Percentiles rank a stretch among this genome's conserved stretches.
Evolutionary conservation across 2,888 invertebrate genomes (phyloP).

Genomic region (Patella caerulea): DNA sequence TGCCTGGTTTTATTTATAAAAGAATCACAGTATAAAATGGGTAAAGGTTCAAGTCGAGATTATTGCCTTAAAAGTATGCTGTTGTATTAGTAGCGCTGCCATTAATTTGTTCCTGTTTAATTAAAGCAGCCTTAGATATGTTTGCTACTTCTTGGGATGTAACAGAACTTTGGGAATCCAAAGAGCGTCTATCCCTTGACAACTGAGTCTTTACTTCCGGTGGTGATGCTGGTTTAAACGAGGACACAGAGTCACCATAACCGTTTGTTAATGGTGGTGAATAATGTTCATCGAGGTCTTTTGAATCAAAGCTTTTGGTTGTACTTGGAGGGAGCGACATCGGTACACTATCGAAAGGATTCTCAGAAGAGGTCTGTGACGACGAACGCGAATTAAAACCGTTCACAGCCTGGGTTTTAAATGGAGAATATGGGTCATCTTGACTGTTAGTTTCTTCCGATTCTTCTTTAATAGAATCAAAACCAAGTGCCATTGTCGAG

Average conservation of each 20-base stretch:
- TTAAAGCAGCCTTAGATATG: neutral
- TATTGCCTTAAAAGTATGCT: too few species aligned
- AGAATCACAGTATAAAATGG: too few species aligned
- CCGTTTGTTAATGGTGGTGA: neutral
- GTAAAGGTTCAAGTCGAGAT: too few species aligned
- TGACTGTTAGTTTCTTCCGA: slow-evolving; percentile 39
- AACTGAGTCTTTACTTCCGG: too few species aligned
- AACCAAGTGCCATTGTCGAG: slow-evolving; percentile 43
- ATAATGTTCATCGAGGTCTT: neutral
- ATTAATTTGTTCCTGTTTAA: neutral
- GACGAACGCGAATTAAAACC: neutral
- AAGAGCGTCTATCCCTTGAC: neutral
- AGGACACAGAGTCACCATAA: neutral
- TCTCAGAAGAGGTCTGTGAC: neutral
- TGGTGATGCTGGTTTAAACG: neutral
- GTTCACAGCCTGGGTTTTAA: neutral
- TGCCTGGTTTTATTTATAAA: too few species aligned
- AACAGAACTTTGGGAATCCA: neutral
- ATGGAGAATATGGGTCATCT: neutral
- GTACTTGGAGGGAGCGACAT: neutral
- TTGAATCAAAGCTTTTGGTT: neutral
- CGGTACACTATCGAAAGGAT: neutral
- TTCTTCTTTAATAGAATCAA: slow-evolving; percentile 57
- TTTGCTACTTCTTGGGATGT: neutral
- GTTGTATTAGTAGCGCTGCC: neutral